phyloP scores from a whole-genome alignment of 2,797 vertebrate species.

The Rhyacichthys aspro region DNA sequence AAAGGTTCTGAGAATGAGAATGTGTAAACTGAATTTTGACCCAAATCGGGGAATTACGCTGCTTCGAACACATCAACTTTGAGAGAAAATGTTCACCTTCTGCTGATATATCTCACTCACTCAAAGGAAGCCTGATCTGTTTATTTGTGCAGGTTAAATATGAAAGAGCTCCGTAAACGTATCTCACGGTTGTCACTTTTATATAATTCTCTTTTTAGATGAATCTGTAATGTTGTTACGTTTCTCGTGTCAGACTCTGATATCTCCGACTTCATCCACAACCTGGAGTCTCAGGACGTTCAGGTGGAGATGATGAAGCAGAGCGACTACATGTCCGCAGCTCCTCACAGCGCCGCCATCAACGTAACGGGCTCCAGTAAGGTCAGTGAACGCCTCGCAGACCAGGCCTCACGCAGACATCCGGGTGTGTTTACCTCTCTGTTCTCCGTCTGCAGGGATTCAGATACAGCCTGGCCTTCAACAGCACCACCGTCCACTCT shows the following conservation, averaged over 20 bases:
- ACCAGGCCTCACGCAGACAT: background rate
- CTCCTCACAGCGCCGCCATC: slow-evolving; percentile 87
- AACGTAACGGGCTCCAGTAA: slow-evolving; percentile 78
- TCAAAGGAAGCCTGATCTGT: no score
- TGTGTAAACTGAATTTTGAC: no score
- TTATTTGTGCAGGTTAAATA: no score
- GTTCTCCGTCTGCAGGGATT: slow-evolving; percentile 73
- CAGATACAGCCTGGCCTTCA: slow-evolving; percentile 85
- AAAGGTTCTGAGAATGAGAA: no score
- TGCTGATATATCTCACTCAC: no score
- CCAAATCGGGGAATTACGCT: no score
- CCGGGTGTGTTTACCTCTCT: background rate
- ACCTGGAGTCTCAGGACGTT: slow-evolving; percentile 84
- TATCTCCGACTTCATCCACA: slow-evolving; percentile 84
- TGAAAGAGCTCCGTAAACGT: no score
- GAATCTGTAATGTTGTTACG: no score
- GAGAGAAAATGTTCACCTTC: no score
- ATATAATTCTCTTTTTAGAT: no score
- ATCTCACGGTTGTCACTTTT: no score
- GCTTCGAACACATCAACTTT: no score
- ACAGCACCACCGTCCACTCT: slow-evolving; percentile 86
- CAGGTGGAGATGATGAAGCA: slow-evolving; percentile 81
- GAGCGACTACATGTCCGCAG: slow-evolving; percentile 77
- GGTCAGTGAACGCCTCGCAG: slow-evolving; percentile 69
- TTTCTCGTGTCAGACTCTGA: slow-evolving; percentile 69